Evolutionary conservation across 2,888 invertebrate genomes (phyloP).

Genomic region (Drosophila mulleri): DNA sequence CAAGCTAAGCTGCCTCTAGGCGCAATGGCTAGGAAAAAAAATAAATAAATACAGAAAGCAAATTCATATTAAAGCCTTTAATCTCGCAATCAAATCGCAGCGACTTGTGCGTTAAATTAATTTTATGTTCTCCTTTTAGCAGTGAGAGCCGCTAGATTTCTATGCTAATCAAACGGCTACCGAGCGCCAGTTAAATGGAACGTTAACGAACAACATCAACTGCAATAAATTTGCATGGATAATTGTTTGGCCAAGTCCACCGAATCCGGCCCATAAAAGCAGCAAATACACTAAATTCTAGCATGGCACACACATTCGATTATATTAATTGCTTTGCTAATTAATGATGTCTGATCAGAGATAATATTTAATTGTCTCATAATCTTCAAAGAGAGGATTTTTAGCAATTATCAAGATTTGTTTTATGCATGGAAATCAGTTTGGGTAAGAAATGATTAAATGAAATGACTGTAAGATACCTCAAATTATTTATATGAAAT

Average conservation of each 20-base stretch:
- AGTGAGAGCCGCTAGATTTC: slow-evolving; percentile 1
- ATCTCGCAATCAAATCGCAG: slow-evolving; percentile 39
- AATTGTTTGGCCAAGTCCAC: slow-evolving; percentile 7
- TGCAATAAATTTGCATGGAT: slow-evolving; percentile 1
- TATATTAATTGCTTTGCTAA: slow-evolving; percentile 10
- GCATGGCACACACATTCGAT: background rate
- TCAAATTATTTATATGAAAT: too few relatives aligned
- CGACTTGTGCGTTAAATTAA: slow-evolving; percentile 53
- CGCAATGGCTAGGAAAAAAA: background rate
- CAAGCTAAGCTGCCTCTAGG: slow-evolving; percentile 6
- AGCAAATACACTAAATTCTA: background rate
- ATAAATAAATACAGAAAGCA: slow-evolving; percentile 22
- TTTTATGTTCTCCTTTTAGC: slow-evolving; percentile 24
- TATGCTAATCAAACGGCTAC: slow-evolving; percentile 6
- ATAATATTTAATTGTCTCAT: background rate
- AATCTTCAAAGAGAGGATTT: too few relatives aligned
- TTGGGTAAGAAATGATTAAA: too few relatives aligned
- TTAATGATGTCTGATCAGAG: slow-evolving; percentile 1
- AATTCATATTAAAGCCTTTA: slow-evolving; percentile 73
- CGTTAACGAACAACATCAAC: background rate
- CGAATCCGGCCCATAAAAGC: slow-evolving; percentile 1
- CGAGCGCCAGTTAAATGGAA: background rate
- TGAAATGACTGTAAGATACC: background rate
- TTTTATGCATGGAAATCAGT: too few relatives aligned
- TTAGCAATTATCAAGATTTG: background rate